Conservation (phyloP, 2,113 vertebrate genomes). For the Miniopterus natalensis region DNA sequence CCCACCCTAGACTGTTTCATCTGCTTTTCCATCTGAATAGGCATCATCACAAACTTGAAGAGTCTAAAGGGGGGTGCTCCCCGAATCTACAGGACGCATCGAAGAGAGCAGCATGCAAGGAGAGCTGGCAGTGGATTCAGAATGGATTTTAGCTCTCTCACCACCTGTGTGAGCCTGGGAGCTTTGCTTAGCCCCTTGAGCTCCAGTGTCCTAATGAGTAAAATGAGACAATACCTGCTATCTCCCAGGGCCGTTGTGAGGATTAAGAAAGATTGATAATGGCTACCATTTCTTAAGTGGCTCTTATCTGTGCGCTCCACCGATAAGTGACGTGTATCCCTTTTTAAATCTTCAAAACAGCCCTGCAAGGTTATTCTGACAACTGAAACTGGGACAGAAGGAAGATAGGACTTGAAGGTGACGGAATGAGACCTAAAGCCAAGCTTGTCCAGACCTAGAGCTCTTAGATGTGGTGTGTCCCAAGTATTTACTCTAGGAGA, state of each 20-base stretch:
- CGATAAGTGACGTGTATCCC: neutral
- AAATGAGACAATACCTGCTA: neutral
- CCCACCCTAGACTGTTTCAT: neutral
- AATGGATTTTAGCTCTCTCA: neutral
- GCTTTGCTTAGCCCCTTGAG: neutral
- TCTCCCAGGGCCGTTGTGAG: neutral
- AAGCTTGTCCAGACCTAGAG: neutral
- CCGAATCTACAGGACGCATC: neutral
- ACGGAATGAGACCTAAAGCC: neutral
- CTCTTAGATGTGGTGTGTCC: neutral
- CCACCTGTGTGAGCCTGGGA: neutral
- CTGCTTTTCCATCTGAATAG: neutral
- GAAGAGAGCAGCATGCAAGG: neutral
- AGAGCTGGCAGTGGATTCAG: neutral
- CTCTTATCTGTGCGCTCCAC: neutral
- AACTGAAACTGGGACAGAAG: neutral
- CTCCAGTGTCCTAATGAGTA: neutral
- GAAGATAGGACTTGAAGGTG: neutral
- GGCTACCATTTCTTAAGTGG: neutral
- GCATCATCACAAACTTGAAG: neutral
- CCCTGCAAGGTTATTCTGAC: neutral
- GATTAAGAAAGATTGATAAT: conserved; percentile 41
- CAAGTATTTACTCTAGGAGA: neutral
- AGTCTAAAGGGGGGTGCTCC: neutral
- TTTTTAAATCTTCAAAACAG: conserved; percentile 48